Conservation (phyloP, 2,888 invertebrate species). For the Polyommatus iphigenia region DNA sequence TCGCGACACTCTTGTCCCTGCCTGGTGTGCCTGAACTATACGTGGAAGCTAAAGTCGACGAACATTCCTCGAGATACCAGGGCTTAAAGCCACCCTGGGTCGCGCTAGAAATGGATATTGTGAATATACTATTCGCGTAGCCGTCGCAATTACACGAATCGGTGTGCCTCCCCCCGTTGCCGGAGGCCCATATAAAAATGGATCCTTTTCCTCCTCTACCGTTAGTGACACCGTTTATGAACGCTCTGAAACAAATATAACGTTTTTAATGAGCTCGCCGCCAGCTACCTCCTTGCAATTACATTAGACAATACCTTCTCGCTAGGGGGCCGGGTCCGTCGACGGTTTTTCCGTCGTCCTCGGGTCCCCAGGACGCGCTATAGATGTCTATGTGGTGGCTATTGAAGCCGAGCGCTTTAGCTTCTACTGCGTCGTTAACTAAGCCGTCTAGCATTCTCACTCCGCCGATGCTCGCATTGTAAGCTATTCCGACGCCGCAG, state of each 20-base stretch:
- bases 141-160: conserved; percentile 99
- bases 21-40: conserved; percentile 98
- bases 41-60: conserved; percentile 98
- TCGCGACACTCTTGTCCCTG: conserved; percentile 93
- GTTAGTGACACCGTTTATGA: conserved; percentile 95
- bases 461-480: conserved; percentile 97
- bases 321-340: conserved; percentile 97
- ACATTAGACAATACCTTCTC: conserved; percentile 75
- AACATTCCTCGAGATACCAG: conserved; percentile 99
- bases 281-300: conserved; percentile 50
- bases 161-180: conserved; percentile 95
- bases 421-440: conserved; percentile 97
- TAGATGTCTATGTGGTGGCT: conserved; percentile 97
- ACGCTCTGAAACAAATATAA: conserved; percentile 83
- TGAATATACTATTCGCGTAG: conserved; percentile 99
- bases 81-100: conserved; percentile 97
- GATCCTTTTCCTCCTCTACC: conserved; percentile 96
- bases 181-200: conserved; percentile 99
- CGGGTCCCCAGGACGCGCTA: conserved; percentile 98
- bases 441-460: conserved; percentile 98
- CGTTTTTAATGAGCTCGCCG: conserved; percentile 65
- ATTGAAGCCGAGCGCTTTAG: conserved; percentile 94
- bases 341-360: conserved; percentile 97
- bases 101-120: conserved; percentile 97
- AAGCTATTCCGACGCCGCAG: conserved; percentile 99